These are phyloP conservation scores for Puntigrus tetrazona DNA, from an alignment of 2,113 vertebrate genomes.

Conservation along the genomic window DNA sequence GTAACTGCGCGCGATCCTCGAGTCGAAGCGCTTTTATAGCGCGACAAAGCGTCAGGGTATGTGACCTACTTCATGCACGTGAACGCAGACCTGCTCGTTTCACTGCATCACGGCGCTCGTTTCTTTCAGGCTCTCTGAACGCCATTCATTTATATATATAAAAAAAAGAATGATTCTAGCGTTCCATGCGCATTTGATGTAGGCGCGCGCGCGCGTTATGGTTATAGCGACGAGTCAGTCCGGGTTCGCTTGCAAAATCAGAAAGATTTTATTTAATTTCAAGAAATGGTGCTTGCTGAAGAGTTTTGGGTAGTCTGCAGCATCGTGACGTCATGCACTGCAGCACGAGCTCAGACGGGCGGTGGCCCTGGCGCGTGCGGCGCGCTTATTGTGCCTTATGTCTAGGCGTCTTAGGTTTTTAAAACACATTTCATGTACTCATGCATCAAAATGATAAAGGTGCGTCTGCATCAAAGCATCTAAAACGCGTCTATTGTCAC, in stretches of 20 bases:
- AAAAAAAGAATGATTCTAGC: no score
- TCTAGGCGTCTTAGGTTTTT: background rate
- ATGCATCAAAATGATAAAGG: background rate
- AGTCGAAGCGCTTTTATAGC: conserved; percentile 51
- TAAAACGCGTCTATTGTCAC: background rate
- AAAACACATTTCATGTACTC: background rate
- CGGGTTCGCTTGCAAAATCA: background rate
- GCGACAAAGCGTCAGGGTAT: background rate
- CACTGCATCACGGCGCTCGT: background rate
- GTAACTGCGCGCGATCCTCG: conserved; percentile 51
- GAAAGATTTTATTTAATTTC: background rate
- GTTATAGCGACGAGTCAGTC: no score
- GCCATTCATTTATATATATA: background rate
- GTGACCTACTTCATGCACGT: background rate
- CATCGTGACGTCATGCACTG: background rate
- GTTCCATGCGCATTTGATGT: background rate
- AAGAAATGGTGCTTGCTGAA: background rate
- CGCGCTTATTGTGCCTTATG: background rate
- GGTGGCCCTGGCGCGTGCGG: background rate
- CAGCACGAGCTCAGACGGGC: background rate
- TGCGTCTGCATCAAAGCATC: background rate
- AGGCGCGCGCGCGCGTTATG: no score
- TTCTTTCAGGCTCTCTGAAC: background rate
- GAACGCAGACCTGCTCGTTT: background rate
- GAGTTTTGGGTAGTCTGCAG: background rate